Percentiles rank a stretch among this genome's conserved stretches.
These are phyloP conservation scores for Simalia tracyae DNA, from an alignment of 2,797 vertebrate genomes.

Conservation along the genomic window DNA sequence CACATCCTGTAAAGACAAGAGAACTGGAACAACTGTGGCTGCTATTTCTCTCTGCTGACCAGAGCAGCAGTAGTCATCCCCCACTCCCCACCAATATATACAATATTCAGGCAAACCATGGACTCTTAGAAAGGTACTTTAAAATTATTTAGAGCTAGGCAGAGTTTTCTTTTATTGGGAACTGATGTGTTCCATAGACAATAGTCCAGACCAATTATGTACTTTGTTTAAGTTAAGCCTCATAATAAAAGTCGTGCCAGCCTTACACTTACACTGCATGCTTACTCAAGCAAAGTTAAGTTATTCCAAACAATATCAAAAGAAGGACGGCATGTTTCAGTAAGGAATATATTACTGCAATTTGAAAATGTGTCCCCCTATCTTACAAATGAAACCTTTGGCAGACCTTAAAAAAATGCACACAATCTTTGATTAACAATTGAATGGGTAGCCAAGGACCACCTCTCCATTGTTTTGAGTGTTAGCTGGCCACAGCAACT, in stretches of 20 bases:
- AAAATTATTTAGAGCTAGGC: not conserved
- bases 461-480: not conserved
- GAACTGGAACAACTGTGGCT: not conserved
- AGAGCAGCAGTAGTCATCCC: not conserved
- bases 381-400: not conserved
- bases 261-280: not conserved
- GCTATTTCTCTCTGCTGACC: constrained; percentile 21
- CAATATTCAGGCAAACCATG: not conserved
- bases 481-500: not conserved
- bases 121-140: constrained; percentile 21
- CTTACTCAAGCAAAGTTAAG: not conserved
- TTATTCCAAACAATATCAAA: not conserved
- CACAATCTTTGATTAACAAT: not conserved
- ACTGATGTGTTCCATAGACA: not conserved
- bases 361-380: not conserved
- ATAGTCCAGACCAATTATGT: not conserved
- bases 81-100: not conserved
- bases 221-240: not conserved
- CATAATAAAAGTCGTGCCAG: not conserved
- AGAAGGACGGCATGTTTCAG: not conserved
- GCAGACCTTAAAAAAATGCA: not conserved
- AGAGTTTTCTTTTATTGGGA: not conserved
- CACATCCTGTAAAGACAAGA: constrained; percentile 15
- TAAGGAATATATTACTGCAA: not conserved
- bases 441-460: not conserved